Base-by-base conservation (phyloP, 2,113 vertebrate genomes). In the Hyperopisus bebe region DNA sequence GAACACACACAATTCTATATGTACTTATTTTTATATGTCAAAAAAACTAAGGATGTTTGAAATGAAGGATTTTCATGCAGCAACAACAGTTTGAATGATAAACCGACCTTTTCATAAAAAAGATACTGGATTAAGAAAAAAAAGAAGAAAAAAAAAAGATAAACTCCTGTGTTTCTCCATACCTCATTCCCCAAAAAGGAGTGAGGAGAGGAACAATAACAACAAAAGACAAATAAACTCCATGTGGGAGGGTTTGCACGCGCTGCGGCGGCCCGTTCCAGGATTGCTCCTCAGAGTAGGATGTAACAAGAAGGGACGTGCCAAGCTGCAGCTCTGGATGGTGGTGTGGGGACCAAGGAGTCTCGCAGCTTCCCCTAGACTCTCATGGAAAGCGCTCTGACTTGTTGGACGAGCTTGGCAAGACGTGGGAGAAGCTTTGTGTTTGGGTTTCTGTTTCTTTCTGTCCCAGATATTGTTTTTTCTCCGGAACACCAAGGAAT, bases 1-100 rank as follows among this genome's bases (percentile, higher is more conserved):
- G 82, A 46, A 50, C 74, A 80, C 70, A 74, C 42, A 86, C 5
- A 55, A 55, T 87, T 87, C 85, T 87, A 87, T 35, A 92, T 95
- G 94, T 50, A 74, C 58, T 91, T 88, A 62, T 66, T 91, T 91
- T 94, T 92, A 94, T 94, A 94, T 94, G 90, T 91, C 88, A 91
- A 94, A 92, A 90, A 46, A 90, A 90, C 85, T 46, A 88, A 88
- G 31, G 66, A 90, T 58, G 80, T 86, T 92, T 94, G 90, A 90
- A 92, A 95, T 95, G 94, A 95, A 95, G 94, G 94, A 95, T 94
- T 93, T 91, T 94, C 93, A 93, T 87, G 85, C 92, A 89, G 93
- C 90, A 86, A 90, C 90, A 90, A 92, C 66, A 90, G 87, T 91
- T 88, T 93, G 93, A 95, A 95, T 94, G 93, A 93, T 87, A 88